phyloP scores from a whole-genome alignment of 30 jellyfish, hydroid and myxozoan species.

The Aurelia aurita region DNA sequence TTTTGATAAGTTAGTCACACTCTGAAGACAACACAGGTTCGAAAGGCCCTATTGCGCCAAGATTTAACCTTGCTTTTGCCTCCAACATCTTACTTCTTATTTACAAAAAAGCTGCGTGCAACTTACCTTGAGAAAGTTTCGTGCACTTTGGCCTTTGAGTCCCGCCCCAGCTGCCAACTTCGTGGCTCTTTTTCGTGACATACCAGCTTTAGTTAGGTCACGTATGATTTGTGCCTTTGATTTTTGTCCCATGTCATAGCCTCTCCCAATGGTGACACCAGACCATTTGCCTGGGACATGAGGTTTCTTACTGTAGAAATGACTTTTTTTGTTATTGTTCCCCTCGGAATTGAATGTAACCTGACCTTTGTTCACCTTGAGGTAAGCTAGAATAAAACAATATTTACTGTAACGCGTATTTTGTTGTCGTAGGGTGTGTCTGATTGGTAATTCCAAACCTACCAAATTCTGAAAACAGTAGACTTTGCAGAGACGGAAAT shows the following conservation, averaged over 20 bases:
- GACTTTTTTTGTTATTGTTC: constrained; percentile 58
- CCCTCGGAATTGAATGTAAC: constrained; percentile 77
- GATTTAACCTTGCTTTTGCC: too few species aligned
- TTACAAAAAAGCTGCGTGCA: neutral
- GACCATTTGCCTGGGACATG: constrained; percentile 75
- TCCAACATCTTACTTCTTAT: too few species aligned
- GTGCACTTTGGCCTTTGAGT: constrained; percentile 46
- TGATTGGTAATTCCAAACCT: too few species aligned
- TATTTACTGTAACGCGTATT: too few species aligned
- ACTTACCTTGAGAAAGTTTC: constrained; percentile 53
- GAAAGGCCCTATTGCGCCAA: too few species aligned
- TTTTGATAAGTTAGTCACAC: too few species aligned
- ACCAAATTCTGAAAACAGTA: too few species aligned
- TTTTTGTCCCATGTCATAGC: constrained; percentile 73
- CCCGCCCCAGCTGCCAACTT: constrained; percentile 54
- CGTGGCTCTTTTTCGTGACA: constrained; percentile 32
- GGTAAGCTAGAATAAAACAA: neutral
- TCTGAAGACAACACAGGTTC: too few species aligned
- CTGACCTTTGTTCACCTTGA: constrained; percentile 74
- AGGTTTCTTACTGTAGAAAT: constrained; percentile 57
- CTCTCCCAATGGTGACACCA: constrained; percentile 80
- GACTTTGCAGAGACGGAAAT: too few species aligned
- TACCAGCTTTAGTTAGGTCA: constrained; percentile 59
- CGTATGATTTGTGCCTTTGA: constrained; percentile 31
- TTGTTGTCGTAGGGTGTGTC: too few species aligned